Base-by-base conservation (phyloP, 2,888 invertebrate species). In the Chamaedrilus cognettii region DNA sequence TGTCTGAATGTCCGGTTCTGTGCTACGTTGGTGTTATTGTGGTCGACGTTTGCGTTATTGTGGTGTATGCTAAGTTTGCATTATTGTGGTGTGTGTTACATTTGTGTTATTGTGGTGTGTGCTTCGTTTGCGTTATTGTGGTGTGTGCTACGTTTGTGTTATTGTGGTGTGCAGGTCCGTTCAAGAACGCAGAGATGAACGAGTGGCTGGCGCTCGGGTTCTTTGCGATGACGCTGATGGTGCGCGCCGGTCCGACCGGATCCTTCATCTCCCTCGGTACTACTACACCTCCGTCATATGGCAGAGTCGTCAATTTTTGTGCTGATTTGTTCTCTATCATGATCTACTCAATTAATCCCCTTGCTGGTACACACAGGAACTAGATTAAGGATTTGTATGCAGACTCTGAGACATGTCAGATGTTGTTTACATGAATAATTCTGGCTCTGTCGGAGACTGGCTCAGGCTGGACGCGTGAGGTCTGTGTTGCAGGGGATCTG, bases 121-220 rank as follows among this genome's bases (percentile, higher is more conserved):
- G 19, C 42, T n/a, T n/a, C 11, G 42, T 42, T 42, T 42, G 42
- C 19, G 11, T 42, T 42, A 42, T 15, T 19, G 42, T 42, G 11
- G 11, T 42, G 42, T 42, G 11, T 42, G 19, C 19, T n/a, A n/a
- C 42, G 42, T 42, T 42, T 42, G 19, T 42, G 11, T 11, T 42
- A 42, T 15, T 42, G 55, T 52, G 11, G 30, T 1, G n/a, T 62
- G 19, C 32, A 68, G 68, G 68, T 49, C 68, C 68, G 15, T 68
- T 68, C 57, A 60, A 35, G 31, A 64, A 68, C 55, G 51, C 55
- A 19, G 68, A 68, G 30, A 68, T 68, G 60, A 34, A 60, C 15
- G 68, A 68, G 11, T 68, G 68, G 68, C 60, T 60, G 34, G 34
- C 28, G 7, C 30, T 35, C 15, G 68, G 68, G 26, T 68, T 64